Evolutionary conservation across 1,140 invertebrate species (phyloP).

Genomic region (Ridgeia piscesae): DNA sequence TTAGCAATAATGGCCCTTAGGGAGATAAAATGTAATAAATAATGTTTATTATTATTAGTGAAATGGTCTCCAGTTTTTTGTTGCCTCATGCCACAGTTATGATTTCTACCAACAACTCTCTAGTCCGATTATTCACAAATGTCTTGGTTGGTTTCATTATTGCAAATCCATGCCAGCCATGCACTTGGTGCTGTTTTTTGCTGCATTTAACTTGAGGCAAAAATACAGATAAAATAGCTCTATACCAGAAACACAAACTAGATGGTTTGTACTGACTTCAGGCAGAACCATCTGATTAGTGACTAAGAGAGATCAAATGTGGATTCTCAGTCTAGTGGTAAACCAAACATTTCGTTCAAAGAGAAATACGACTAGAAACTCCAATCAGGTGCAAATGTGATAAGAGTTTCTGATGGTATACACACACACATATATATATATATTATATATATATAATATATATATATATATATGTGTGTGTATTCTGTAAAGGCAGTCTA

Average conservation of each 20-base stretch:
- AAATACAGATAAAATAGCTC: not conserved
- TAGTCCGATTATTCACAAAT: not conserved
- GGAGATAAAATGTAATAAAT: too few relatives aligned
- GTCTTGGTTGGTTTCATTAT: not conserved
- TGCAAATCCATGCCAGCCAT: not conserved
- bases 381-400: not conserved
- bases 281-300: not conserved
- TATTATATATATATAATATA: too few relatives aligned
- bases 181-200: not conserved
- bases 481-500: too few relatives aligned
- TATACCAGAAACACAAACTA: not conserved
- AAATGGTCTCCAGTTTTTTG: not conserved
- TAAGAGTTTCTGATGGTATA: not conserved
- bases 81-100: not conserved
- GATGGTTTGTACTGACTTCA: not conserved
- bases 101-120: not conserved
- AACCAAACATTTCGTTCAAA: not conserved
- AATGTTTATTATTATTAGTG: too few relatives aligned
- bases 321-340: not conserved
- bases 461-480: too few relatives aligned
- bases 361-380: not conserved
- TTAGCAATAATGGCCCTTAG: too few relatives aligned
- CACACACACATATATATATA: not conserved
- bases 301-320: not conserved
- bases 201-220: not conserved